Conservation (phyloP, 2,797 vertebrate species). For the Rhabdomys pumilio region DNA sequence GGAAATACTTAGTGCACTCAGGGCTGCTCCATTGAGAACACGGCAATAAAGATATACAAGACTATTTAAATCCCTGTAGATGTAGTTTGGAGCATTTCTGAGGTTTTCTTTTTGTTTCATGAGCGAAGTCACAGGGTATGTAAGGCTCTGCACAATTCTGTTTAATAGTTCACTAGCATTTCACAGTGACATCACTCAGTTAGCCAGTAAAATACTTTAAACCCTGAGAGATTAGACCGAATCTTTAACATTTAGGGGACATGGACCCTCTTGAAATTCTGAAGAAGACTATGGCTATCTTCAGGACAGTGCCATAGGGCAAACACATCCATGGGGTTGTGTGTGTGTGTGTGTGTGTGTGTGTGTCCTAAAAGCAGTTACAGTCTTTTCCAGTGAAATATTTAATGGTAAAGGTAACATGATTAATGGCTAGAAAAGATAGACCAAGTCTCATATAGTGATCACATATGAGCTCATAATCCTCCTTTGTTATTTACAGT, state of each 20-base stretch:
- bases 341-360: too few species aligned
- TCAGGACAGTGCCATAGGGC: not conserved
- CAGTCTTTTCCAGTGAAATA: slow-evolving; percentile 25
- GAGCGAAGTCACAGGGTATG: not conserved
- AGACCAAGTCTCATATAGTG: not conserved
- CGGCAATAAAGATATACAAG: not conserved
- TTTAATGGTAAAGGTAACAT: not conserved
- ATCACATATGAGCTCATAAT: not conserved
- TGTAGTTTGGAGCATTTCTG: not conserved
- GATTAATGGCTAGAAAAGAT: not conserved
- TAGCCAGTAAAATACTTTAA: not conserved
- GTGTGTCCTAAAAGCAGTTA: not conserved
- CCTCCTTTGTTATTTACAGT: not conserved
- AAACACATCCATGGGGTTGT: not conserved
- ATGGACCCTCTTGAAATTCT: not conserved
- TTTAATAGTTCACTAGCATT: not conserved
- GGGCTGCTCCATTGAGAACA: not conserved
- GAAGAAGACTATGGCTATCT: not conserved
- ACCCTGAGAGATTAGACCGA: slow-evolving; percentile 33
- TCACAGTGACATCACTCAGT: not conserved
- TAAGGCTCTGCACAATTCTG: not conserved
- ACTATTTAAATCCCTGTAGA: not conserved
- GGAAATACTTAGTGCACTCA: slow-evolving; percentile 9
- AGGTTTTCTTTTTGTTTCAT: slow-evolving; percentile 15
- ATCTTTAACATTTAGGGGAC: not conserved